These are phyloP conservation scores for Podotricha telesiphe DNA, from an alignment of 2,888 invertebrate species.

Conservation along the genomic window DNA sequence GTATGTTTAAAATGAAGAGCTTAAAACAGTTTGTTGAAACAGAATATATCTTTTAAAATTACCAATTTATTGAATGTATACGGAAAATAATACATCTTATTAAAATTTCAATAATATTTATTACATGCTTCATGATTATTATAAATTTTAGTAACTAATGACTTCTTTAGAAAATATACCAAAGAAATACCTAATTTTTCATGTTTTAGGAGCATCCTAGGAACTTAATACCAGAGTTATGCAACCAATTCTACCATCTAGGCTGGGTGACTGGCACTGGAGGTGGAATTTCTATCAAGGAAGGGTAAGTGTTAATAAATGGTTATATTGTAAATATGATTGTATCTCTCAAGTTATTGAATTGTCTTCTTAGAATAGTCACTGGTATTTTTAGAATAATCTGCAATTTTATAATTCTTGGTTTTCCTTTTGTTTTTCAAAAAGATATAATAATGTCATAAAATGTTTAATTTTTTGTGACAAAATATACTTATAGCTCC, in stretches of 20 bases:
- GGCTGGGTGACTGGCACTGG: slow-evolving; percentile 99
- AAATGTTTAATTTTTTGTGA: slow-evolving; percentile 75
- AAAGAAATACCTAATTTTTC: neutral
- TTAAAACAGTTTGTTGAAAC: neutral
- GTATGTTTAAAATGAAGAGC: neutral
- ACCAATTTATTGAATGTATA: neutral
- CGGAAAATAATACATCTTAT: too few species aligned
- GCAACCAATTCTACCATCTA: slow-evolving; percentile 94
- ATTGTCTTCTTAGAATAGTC: too few species aligned
- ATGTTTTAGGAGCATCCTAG: slow-evolving; percentile 87
- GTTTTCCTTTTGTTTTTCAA: too few species aligned
- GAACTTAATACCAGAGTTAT: slow-evolving; percentile 94
- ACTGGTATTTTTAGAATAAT: too few species aligned
- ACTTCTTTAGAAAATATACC: neutral
- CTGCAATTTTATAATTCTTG: too few species aligned
- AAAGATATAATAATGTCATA: neutral
- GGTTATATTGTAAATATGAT: too few species aligned
- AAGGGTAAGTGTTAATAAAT: slow-evolving; percentile 81
- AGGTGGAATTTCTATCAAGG: slow-evolving; percentile 96
- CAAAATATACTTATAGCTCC: slow-evolving; percentile 97
- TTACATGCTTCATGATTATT: neutral
- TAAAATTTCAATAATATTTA: too few species aligned
- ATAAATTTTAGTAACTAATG: neutral
- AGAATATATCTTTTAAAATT: neutral
- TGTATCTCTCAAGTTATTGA: too few species aligned